Evolutionary conservation across 2,797 vertebrate species (phyloP).

Genomic region (Sylvilagus floridanus): DNA sequence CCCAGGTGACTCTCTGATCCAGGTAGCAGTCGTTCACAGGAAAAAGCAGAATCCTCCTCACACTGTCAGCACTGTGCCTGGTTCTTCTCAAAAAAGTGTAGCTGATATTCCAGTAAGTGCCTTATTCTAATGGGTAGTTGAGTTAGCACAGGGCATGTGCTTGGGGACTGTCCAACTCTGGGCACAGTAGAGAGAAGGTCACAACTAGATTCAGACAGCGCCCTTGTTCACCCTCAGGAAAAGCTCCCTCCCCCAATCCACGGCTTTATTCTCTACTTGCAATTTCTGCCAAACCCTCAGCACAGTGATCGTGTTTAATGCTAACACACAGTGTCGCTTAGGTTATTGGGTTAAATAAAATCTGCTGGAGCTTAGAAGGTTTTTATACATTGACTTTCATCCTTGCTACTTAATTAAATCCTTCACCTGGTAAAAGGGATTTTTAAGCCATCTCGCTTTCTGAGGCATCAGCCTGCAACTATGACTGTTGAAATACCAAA

Average conservation of each 20-base stretch:
- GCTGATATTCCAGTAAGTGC: background rate
- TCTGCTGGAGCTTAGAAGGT: conserved; percentile 73
- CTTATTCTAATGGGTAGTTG: background rate
- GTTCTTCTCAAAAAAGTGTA: conserved; percentile 26
- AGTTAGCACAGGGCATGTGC: background rate
- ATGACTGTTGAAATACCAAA: conserved; percentile 73
- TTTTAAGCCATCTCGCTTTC: conserved; percentile 80
- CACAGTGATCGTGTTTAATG: conserved; percentile 16
- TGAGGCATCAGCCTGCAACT: conserved; percentile 81
- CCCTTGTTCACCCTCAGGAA: background rate
- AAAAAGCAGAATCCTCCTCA: background rate
- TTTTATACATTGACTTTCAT: conserved; percentile 80
- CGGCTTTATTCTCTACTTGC: background rate
- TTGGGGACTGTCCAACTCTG: background rate
- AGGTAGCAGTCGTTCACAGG: background rate
- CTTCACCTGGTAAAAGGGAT: conserved; percentile 79
- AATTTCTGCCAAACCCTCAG: conserved; percentile 5
- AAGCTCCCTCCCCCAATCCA: background rate
- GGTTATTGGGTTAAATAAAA: conserved; percentile 74
- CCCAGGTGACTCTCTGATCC: background rate
- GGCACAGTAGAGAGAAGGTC: background rate
- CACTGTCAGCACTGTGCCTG: background rate
- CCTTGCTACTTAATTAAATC: conserved; percentile 85
- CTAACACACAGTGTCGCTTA: conserved; percentile 32
- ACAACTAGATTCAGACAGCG: background rate